phyloP scores from a whole-genome alignment of 2,113 vertebrate species.

The Podocnemis expansa region DNA sequence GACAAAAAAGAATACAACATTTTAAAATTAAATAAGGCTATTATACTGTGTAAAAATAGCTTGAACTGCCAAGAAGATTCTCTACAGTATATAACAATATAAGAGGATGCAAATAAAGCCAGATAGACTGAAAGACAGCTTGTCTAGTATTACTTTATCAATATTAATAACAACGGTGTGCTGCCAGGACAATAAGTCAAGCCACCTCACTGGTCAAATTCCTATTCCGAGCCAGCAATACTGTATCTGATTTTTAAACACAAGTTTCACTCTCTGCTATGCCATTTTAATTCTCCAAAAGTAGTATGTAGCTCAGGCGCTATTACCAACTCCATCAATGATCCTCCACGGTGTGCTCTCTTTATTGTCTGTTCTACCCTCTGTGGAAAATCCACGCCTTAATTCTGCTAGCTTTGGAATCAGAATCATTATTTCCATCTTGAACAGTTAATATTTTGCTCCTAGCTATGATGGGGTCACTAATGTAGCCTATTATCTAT shows the following conservation, averaged over 20 bases:
- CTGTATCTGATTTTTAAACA: not conserved
- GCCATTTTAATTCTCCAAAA: not conserved
- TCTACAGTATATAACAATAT: slow-evolving; percentile 1
- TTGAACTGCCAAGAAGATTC: slow-evolving; percentile 61
- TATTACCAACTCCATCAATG: not conserved
- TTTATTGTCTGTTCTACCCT: not conserved
- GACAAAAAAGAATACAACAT: slow-evolving; percentile 78
- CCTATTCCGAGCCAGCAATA: not conserved
- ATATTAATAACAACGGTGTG: not conserved
- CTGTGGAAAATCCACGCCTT: not conserved
- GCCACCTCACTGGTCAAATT: not conserved
- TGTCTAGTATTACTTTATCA: not conserved
- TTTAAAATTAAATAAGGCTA: slow-evolving; percentile 83
- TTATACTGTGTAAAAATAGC: slow-evolving; percentile 68
- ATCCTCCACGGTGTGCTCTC: not conserved
- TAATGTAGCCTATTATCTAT: slow-evolving; percentile 30
- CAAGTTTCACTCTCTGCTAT: not conserved
- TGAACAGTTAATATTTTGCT: not conserved
- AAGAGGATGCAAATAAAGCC: not conserved
- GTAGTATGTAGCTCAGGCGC: slow-evolving; percentile 16
- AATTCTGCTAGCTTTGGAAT: not conserved
- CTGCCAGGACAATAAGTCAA: not conserved
- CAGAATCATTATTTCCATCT: not conserved
- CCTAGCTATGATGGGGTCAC: slow-evolving; percentile 17
- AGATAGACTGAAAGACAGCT: not conserved